Conservation (phyloP, 2,797 vertebrate species). For the Crocodylus rhombifer region DNA sequence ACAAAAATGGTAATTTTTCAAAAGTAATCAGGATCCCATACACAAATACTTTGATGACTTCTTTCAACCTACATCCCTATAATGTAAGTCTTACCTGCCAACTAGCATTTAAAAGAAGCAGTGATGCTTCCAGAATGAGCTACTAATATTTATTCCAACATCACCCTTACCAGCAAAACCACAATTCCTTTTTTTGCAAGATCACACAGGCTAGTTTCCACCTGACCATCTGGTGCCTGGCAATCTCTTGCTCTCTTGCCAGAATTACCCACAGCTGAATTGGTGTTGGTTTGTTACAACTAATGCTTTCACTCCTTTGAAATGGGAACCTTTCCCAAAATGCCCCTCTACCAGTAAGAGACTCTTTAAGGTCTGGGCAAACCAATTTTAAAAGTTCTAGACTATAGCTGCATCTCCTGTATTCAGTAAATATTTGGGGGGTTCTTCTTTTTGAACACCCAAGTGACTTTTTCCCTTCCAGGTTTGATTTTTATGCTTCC, state of each 20-base stretch:
- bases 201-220: background rate
- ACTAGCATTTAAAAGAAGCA: background rate
- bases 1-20: background rate
- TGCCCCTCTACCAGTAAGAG: background rate
- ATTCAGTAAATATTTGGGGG: constrained; percentile 36
- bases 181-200: background rate
- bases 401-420: constrained; percentile 39
- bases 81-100: background rate
- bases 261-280: constrained; percentile 63
- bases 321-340: constrained; percentile 41
- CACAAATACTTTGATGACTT: background rate
- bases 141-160: background rate
- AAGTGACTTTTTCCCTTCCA: constrained; percentile 29
- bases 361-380: constrained; percentile 42
- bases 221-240: constrained; percentile 34
- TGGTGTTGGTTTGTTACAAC: constrained; percentile 29
- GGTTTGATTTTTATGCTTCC: constrained; percentile 50
- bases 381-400: constrained; percentile 40
- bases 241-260: constrained; percentile 32
- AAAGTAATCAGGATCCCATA: background rate
- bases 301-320: constrained; percentile 45
- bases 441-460: constrained; percentile 39
- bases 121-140: background rate
- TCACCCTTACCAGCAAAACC: background rate
- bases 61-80: background rate